Conservation (phyloP, 2,113 vertebrate genomes). For the Panthera leo region DNA sequence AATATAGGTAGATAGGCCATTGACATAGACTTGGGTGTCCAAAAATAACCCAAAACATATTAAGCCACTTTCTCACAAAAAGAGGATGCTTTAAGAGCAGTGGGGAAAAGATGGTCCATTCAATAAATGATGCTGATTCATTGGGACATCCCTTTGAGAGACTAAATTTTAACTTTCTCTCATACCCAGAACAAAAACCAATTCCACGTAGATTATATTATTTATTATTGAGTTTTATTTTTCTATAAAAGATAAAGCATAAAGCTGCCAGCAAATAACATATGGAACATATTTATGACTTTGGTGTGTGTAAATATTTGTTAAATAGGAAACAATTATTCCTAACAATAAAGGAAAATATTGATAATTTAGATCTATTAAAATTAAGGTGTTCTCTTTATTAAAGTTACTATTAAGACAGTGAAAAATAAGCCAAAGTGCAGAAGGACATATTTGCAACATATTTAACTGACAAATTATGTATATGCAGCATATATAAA, state of each 20-base stretch:
- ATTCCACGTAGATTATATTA: not conserved
- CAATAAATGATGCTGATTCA: not conserved
- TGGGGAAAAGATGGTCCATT: not conserved
- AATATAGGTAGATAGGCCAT: not conserved
- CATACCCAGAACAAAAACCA: not conserved
- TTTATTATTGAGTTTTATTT: not conserved
- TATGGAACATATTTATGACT: not conserved
- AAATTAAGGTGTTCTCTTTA: not conserved
- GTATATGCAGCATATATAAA: not conserved
- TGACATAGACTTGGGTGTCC: not conserved
- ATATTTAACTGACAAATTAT: not conserved
- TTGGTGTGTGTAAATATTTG: not conserved
- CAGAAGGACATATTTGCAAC: not conserved
- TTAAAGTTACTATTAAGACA: not conserved
- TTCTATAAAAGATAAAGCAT: not conserved
- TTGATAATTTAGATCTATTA: not conserved
- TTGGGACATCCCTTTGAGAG: not conserved
- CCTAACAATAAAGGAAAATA: not conserved
- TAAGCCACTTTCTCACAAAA: not conserved
- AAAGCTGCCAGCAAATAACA: not conserved
- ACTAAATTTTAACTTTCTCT: not conserved
- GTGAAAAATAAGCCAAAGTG: not conserved
- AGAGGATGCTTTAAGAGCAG: not conserved
- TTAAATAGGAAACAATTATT: not conserved
- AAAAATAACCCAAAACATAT: not conserved